A percentile compares a stretch with the other conserved stretches of the same genome.
Evolutionary conservation across 2,797 vertebrate species (phyloP).

Genomic region (Miichthys miiuy): DNA sequence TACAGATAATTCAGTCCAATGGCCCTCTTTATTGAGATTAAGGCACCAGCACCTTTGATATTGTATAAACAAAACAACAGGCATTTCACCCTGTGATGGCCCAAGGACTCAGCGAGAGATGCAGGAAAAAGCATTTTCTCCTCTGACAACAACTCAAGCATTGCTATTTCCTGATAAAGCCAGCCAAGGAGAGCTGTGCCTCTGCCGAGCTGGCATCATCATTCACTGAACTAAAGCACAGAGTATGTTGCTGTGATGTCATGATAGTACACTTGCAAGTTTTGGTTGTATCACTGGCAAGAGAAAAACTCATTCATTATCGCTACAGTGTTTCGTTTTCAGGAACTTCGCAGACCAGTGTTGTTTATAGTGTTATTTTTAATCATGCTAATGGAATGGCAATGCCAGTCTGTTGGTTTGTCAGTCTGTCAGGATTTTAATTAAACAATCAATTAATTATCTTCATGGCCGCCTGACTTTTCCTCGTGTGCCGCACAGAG

Average conservation of each 20-base stretch:
- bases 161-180: conserved; percentile 50
- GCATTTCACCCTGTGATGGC: conserved; percentile 67
- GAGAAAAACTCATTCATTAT: conserved; percentile 16
- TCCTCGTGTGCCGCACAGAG: background rate
- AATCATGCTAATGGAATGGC: background rate
- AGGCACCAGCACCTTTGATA: conserved; percentile 72
- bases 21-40: conserved; percentile 81
- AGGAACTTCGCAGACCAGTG: conserved; percentile 38
- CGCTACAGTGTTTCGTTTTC: conserved; percentile 33
- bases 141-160: conserved; percentile 56
- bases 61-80: conserved; percentile 82
- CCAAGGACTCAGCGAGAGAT: conserved; percentile 65
- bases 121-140: conserved; percentile 49
- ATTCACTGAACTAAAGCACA: conserved; percentile 34
- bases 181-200: conserved; percentile 39
- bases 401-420: background rate
- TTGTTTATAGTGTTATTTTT: conserved; percentile 24
- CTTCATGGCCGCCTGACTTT: background rate
- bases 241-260: conserved; percentile 52
- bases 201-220: conserved; percentile 51
- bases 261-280: conserved; percentile 46
- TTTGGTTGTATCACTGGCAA: conserved; percentile 35
- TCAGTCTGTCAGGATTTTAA: background rate
- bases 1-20: conserved; percentile 83
- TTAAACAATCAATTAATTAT: background rate